Percentiles rank a stretch among this genome's conserved stretches.
phyloP scores from a whole-genome alignment of 2,113 vertebrate species.

The Dasyurus viverrinus region DNA sequence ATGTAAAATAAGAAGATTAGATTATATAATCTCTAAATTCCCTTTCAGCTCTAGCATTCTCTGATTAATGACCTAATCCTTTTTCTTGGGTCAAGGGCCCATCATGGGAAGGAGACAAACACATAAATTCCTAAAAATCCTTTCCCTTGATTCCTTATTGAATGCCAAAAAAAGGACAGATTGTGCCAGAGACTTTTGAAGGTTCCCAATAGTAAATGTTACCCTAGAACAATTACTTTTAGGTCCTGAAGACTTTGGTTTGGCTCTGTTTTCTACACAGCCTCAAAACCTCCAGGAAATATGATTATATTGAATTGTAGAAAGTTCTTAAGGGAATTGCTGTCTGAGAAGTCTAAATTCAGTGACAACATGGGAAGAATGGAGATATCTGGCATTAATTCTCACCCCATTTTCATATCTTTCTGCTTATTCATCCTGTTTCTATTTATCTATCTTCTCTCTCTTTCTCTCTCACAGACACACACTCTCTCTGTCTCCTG shows the following conservation, averaged over 20 bases:
- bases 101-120: not conserved
- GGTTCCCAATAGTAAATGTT: not conserved
- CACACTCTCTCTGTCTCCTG: not conserved
- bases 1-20: not conserved
- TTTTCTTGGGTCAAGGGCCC: not conserved
- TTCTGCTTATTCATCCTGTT: not conserved
- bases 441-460: not conserved
- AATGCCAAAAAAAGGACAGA: not conserved
- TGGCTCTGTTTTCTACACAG: not conserved
- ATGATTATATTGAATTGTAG: not conserved
- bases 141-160: not conserved
- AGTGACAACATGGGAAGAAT: not conserved
- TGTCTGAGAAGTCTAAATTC: not conserved
- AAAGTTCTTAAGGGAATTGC: not conserved
- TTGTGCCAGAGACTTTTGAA: not conserved
- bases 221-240: not conserved
- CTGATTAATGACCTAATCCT: not conserved
- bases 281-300: not conserved
- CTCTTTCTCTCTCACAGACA: too few relatives aligned
- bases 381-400: not conserved
- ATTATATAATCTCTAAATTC: not conserved
- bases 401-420: not conserved
- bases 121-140: not conserved
- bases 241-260: slow-evolving; percentile 19
- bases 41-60: not conserved